phyloP scores from a whole-genome alignment of 1,140 invertebrate species.

The Akabosia matsudoensis region DNA sequence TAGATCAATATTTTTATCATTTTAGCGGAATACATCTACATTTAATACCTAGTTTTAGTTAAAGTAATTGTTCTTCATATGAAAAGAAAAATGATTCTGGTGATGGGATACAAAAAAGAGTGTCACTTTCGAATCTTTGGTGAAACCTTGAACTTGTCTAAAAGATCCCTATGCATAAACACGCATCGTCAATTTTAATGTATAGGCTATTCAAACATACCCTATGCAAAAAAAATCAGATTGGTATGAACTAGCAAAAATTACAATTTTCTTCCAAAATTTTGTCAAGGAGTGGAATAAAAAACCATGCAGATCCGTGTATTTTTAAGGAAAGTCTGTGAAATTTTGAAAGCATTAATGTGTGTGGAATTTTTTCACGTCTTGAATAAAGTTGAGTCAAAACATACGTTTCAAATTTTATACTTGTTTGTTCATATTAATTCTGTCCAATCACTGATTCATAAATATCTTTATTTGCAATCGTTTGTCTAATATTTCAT shows the following conservation, averaged over 20 bases:
- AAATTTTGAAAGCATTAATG: neutral
- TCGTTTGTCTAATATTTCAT: constrained; percentile 16
- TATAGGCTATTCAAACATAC: too few relatives aligned
- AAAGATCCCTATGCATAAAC: too few relatives aligned
- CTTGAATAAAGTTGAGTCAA: constrained; percentile 12
- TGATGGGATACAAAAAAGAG: neutral
- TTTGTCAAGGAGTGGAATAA: neutral
- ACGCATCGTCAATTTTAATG: too few relatives aligned
- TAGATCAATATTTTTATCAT: neutral
- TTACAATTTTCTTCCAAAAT: neutral
- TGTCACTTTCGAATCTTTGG: too few relatives aligned
- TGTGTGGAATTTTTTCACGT: neutral
- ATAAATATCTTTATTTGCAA: constrained; percentile 12
- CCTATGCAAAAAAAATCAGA: too few relatives aligned
- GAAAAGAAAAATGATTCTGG: neutral
- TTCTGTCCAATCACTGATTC: too few relatives aligned
- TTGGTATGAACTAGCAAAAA: too few relatives aligned
- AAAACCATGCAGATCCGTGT: neutral
- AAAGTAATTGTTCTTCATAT: neutral
- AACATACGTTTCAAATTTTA: constrained; percentile 9
- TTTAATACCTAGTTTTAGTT: too few relatives aligned
- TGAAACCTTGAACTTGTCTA: too few relatives aligned
- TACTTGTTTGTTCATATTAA: neutral
- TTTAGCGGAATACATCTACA: neutral
- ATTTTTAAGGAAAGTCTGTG: neutral